Evolutionary conservation across 2,113 vertebrate genomes (phyloP).

Genomic region (Sander lucioperca): DNA sequence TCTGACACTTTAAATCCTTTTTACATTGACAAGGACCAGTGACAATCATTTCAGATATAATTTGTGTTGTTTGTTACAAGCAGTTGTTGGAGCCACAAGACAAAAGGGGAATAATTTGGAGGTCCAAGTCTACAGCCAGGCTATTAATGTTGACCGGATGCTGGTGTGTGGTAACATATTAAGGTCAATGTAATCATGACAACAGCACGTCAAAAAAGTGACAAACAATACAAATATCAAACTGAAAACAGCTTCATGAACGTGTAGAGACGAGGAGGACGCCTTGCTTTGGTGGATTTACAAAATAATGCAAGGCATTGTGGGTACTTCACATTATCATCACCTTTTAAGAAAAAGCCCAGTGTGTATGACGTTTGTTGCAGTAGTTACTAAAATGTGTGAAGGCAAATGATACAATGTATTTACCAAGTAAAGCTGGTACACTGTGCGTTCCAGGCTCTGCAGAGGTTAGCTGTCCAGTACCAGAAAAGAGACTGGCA

Average conservation of each 20-base stretch:
- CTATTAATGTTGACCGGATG: not conserved
- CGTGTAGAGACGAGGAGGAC: no score
- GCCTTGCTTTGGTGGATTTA: not conserved
- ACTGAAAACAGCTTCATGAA: not conserved
- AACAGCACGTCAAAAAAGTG: not conserved
- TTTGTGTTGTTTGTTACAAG: no score
- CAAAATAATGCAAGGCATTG: not conserved
- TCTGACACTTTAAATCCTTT: no score
- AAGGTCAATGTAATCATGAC: not conserved
- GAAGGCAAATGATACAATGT: no score
- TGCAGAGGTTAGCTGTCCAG: slow-evolving; percentile 90
- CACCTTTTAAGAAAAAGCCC: not conserved
- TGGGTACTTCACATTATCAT: not conserved
- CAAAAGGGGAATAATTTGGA: no score
- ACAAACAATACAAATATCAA: not conserved
- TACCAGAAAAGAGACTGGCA: slow-evolving; percentile 91
- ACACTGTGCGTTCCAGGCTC: slow-evolving; percentile 78
- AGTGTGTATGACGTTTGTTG: not conserved
- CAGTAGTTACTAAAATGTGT: not conserved
- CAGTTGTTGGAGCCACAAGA: no score
- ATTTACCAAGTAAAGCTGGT: not conserved
- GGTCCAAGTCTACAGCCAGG: no score
- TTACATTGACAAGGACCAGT: no score
- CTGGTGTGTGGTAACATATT: not conserved
- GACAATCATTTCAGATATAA: no score